Base-by-base conservation (phyloP, 2,888 invertebrate genomes). In the Hydropsyche betteni region DNA sequence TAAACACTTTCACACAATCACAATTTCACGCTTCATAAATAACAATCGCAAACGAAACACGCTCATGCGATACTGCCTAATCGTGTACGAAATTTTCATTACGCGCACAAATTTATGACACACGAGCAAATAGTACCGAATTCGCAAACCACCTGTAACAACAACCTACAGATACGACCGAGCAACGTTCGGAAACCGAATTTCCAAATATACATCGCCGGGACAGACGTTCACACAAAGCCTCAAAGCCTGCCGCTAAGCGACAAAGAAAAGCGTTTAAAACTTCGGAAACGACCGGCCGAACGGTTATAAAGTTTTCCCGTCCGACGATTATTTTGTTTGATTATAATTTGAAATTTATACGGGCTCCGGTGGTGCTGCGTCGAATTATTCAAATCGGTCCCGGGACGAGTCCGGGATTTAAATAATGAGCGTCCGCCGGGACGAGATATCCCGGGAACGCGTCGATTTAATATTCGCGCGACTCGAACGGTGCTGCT, bases 311-410 rank as follows among this genome's bases (percentile, higher is more conserved):
- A 44, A 44, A 44, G 44, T 44, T 44, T 44, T 6, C 10, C 44
- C 44, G 44, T 44, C 44, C 7, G 34, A 14, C 52, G 72, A 72
- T 72, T 72, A 72, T 72, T 72, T 72, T 72, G 72, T 72, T 72
- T 72, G 72, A 72, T 72, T 72, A 72, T 72, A 72, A 72, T 72
- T 72, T 72, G 72, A 72, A 72, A 72, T 72, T 72, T 72, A 72
- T 72, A 72, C 72, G 33, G 58, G 36, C 44, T 10, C 7, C 44
- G 7, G 16, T 16, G 55, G 55, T 64, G 38, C 58, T 34, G 8
- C 34, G n/a, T 51, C 36, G 72, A 72, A 72, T 72, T 72, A 72
- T 72, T 72, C 55, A 72, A 72, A 72, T 72, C 72, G 72, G 44
- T 34, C 64, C 72, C 72, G 24, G 44, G 44, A 72, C 36, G 72